phyloP scores from a whole-genome alignment of 2,797 vertebrate genomes.

The Nothura maculosa region DNA sequence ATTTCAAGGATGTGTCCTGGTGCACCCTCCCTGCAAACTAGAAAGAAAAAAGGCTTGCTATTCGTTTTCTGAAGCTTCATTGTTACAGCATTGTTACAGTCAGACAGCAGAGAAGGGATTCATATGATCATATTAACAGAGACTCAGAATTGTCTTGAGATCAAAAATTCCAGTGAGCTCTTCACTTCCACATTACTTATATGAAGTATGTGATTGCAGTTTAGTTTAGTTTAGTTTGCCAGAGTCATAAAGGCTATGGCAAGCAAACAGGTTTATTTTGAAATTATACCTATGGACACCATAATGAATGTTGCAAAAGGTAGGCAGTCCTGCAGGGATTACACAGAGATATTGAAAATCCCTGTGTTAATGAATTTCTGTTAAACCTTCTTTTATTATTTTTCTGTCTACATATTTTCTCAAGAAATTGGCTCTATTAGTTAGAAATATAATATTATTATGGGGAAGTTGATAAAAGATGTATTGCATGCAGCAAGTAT shows the following conservation, averaged over 20 bases:
- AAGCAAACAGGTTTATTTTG: not conserved
- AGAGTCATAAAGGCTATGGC: not conserved
- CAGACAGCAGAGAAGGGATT: not conserved
- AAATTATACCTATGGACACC: not conserved
- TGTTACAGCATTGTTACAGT: not conserved
- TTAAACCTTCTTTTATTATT: not conserved
- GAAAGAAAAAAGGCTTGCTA: not conserved
- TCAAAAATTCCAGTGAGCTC: not conserved
- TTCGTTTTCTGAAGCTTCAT: not conserved
- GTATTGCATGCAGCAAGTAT: not conserved
- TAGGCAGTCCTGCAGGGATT: not conserved
- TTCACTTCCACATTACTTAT: not conserved
- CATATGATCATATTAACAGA: not conserved
- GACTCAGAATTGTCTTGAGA: not conserved
- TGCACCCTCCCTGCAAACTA: not conserved
- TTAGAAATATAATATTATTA: not conserved
- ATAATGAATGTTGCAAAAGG: not conserved
- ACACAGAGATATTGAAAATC: not conserved
- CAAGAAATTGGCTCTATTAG: not conserved
- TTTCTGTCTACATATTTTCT: constrained; percentile 6
- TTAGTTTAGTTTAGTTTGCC: too few species aligned
- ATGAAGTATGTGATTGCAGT: not conserved
- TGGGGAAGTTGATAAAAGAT: not conserved
- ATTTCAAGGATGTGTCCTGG: not conserved
- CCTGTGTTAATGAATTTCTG: not conserved